Evolutionary conservation across 2,888 invertebrate genomes (phyloP).

Genomic region (Andrena fulva): DNA sequence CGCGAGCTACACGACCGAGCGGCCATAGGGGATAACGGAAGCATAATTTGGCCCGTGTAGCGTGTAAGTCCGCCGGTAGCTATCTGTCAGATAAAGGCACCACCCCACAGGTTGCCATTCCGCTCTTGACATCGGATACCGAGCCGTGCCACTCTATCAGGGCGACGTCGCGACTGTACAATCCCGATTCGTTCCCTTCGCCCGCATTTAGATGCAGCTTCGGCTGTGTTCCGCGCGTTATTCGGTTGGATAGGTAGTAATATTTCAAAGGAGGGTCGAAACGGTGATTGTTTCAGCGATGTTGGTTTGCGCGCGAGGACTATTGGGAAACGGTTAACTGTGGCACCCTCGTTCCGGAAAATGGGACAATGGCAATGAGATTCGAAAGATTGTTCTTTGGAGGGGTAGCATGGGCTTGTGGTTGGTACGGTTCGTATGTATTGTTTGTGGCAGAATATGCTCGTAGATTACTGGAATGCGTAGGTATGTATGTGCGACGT

Average conservation of each 20-base stretch:
- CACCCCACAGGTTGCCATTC: conserved; percentile 61
- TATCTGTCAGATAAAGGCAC: conserved; percentile 73
- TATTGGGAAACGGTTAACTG: background rate
- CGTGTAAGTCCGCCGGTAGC: conserved; percentile 67
- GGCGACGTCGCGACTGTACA: conserved; percentile 12
- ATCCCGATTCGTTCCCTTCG: conserved; percentile 3
- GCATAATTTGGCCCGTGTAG: conserved; percentile 72
- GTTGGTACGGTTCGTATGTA: no score
- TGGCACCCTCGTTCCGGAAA: background rate
- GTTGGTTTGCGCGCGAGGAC: background rate
- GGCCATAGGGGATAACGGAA: conserved; percentile 49
- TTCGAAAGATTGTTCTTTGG: background rate
- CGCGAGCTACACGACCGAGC: conserved; percentile 31
- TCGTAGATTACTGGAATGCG: no score
- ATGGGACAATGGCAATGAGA: background rate
- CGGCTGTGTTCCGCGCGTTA: background rate
- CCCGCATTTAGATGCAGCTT: background rate
- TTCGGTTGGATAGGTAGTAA: background rate
- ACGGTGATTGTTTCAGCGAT: background rate
- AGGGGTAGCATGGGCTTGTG: background rate
- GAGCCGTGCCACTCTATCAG: conserved; percentile 26
- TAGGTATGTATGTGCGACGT: no score
- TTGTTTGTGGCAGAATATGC: no score
- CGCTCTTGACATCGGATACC: conserved; percentile 52
- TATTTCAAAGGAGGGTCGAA: conserved; percentile 15